Conservation (phyloP, 1,140 invertebrate species). For the Colletes gigas region DNA sequence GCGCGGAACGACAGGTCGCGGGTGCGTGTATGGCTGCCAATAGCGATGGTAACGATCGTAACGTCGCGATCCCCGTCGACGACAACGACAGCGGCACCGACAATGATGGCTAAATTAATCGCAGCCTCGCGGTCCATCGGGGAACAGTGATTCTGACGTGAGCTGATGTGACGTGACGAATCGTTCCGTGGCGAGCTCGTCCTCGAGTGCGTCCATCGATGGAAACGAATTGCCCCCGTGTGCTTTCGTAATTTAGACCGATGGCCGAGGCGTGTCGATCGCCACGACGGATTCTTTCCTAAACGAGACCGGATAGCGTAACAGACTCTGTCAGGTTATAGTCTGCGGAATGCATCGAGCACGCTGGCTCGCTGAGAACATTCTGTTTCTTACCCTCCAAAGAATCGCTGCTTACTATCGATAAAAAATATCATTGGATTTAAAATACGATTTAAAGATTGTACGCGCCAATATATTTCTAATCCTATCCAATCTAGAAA, state of each 20-base stretch:
- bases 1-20: background rate
- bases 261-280: background rate
- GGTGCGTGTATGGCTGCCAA: background rate
- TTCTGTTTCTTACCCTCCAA: too few relatives aligned
- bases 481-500: too few relatives aligned
- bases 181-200: conserved; percentile 1
- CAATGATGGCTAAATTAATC: conserved; percentile 44
- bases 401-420: too few relatives aligned
- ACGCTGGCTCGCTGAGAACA: too few relatives aligned
- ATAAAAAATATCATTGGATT: too few relatives aligned
- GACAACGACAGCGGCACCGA: conserved; percentile 10
- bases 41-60: conserved; percentile 25
- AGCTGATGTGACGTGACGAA: conserved; percentile 45
- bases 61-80: conserved; percentile 2
- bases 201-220: conserved; percentile 7
- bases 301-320: background rate
- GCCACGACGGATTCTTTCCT: background rate
- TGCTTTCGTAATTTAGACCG: conserved; percentile 20
- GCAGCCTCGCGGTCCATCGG: conserved; percentile 19
- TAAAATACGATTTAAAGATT: too few relatives aligned
- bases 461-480: too few relatives aligned
- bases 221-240: conserved; percentile 23
- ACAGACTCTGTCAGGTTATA: background rate
- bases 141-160: conserved; percentile 36
- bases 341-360: too few relatives aligned